phyloP scores from a whole-genome alignment of 2,797 vertebrate genomes.

The Serranus cabrilla region DNA sequence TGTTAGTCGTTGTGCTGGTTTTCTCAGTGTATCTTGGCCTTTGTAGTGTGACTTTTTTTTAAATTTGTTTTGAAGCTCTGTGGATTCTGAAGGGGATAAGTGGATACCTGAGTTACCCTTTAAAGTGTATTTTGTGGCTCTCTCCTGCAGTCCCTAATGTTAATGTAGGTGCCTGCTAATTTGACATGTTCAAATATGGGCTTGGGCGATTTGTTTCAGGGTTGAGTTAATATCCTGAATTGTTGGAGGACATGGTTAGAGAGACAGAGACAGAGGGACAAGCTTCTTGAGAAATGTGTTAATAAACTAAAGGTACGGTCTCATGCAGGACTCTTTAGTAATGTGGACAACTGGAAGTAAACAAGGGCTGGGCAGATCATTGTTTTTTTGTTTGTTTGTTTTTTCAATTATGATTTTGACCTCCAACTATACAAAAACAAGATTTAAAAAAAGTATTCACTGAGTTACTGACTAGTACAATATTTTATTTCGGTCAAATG shows the following conservation, averaged over 20 bases:
- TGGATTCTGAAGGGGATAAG: not conserved
- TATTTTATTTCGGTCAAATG: no score
- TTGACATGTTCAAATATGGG: constrained; percentile 55
- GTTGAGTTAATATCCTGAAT: not conserved
- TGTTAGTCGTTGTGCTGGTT: not conserved
- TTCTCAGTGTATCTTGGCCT: not conserved
- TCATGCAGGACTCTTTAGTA: not conserved
- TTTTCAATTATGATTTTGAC: no score
- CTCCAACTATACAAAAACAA: no score
- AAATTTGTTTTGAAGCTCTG: not conserved
- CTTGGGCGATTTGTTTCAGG: constrained; percentile 13
- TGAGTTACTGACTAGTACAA: no score
- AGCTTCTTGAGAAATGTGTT: not conserved
- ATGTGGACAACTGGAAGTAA: constrained; percentile 2
- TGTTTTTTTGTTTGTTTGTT: no score
- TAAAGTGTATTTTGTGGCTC: not conserved
- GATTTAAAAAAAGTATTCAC: no score
- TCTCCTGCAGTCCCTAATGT: constrained; percentile 8
- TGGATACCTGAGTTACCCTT: constrained; percentile 4
- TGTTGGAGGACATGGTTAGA: not conserved
- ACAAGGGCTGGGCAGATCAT: no score
- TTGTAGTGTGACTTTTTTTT: not conserved
- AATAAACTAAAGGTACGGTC: not conserved
- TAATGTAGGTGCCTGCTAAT: constrained; percentile 20
- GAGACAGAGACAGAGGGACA: not conserved